Evolutionary conservation across 2,113 vertebrate species (phyloP), one percentile per base, ranked within the genome.

Genomic region (Edolisoma coerulescens): DNA sequence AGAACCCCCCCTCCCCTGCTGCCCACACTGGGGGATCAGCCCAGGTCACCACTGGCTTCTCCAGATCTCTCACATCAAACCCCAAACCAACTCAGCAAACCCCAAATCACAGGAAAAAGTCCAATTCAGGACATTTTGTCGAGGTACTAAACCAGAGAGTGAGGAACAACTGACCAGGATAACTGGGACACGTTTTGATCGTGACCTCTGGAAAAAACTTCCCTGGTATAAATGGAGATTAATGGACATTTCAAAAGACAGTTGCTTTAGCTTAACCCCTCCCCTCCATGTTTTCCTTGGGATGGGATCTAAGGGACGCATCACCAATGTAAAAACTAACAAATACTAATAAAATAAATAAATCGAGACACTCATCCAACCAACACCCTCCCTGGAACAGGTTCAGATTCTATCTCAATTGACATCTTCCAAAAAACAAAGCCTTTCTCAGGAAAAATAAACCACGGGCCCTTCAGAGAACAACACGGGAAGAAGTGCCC

Each of bases 401-500:
- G 16, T 49, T 84, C 88, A 70, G 88, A 5, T 42, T 65, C 53
- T 67, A 5, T 80, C 90, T 96, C 84, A 80, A 90, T 61, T 39
- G 90, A 42, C 84, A 90, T 76, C 54, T 61, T 22, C 90, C 45
- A 7, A 54, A 61, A 93, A 86, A 52, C 65, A 96, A 96, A 84
- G 60, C 71, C 30, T 47, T 88, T 50, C 90, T 54, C n/a, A 24
- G 50, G 42, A 77, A 69, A 95, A 94, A 96, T 11, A 95, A 97
- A 90, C 63, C 59, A 35, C 0, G 23, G 75, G 10, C 50, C 70
- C 88, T 92, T 83, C 79, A 73, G 59, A 67, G 75, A 21, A 79
- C 88, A 87, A 33, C 56, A 64, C 0, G 3, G 1, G 1, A 19
- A 90, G 50, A 69, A 11, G 8, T 69, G 63, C 53, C 49, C 54